These are phyloP conservation scores for Argopecten irradians DNA, from an alignment of 1,140 invertebrate genomes.

Conservation along the genomic window DNA sequence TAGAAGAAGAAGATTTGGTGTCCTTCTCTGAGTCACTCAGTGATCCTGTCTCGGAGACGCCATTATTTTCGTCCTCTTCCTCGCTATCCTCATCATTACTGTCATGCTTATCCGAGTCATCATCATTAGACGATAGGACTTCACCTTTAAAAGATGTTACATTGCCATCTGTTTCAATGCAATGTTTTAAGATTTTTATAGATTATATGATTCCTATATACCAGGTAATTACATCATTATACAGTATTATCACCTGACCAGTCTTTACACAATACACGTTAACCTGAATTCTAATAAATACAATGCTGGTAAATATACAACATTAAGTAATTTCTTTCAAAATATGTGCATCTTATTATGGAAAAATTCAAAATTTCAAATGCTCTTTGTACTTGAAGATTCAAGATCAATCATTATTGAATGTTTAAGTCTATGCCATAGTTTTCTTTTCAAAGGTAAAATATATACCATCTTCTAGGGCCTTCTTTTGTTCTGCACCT, in stretches of 20 bases:
- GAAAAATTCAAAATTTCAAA: too few relatives aligned
- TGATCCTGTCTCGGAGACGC: constrained; percentile 60
- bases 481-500: constrained; percentile 39
- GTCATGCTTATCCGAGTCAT: constrained; percentile 51
- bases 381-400: too few relatives aligned
- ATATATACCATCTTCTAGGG: constrained; percentile 62
- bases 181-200: neutral
- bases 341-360: too few relatives aligned
- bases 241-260: too few relatives aligned
- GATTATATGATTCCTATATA: neutral
- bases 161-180: neutral
- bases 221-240: constrained; percentile 56
- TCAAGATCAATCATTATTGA: too few relatives aligned
- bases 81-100: constrained; percentile 55
- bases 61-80: constrained; percentile 53
- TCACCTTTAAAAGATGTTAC: too few relatives aligned
- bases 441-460: neutral
- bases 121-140: constrained; percentile 47
- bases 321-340: too few relatives aligned
- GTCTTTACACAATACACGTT: too few relatives aligned
- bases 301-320: too few relatives aligned
- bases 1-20: constrained; percentile 51
- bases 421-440: too few relatives aligned
- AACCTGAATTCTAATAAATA: too few relatives aligned
- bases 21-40: constrained; percentile 63